Evolutionary conservation across 2,113 vertebrate species (phyloP), one percentile per base, ranked within the genome.

Genomic region (Daboia siamensis): DNA sequence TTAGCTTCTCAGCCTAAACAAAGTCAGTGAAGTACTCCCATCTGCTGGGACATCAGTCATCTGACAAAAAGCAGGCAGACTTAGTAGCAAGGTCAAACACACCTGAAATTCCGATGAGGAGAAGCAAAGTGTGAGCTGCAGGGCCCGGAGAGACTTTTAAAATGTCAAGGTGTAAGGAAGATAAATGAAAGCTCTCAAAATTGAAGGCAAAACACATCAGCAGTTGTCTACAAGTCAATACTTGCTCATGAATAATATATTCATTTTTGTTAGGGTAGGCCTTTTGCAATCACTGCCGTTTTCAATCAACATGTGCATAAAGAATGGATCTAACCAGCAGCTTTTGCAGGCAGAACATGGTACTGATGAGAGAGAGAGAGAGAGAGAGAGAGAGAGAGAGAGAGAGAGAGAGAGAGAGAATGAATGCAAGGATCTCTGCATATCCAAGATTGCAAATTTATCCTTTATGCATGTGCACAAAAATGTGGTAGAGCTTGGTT

Each of bases 1-100:
- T 74, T 39, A 74, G 69, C 69, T 39, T 74, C 15, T 17, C 33
- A 39, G 33, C 74, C n/a, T 21, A 39, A 44, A 80, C 74, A 0
- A 80, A 7, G 74, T 44, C 74, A 6, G 6, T 44, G 33, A 44
- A 44, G 33, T 21, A 6, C 33, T 80, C 17, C 74, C n/a, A 9
- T 17, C 33, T 44, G 33, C 17, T 0, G 74, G 17, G 74, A 44
- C 74, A 80, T 80, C 21, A 93, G 93, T 96, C 92, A 39, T 9
- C 7, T 3, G 74, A 80, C 21, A 44, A 80, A 80, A 80, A 33
- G 33, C 74, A 80, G 74, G 74, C 6, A 21, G 74, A 1, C 7
- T 80, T 44, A 44, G 3, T 4, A 33, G 74, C 74, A 80, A 80
- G 74, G 74, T 80, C 74, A 80, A 44, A 44, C 74, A 44, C 20